Evolutionary conservation across 2,888 invertebrate species (phyloP), one percentile per base, ranked within the genome.

Genomic region (Drosophila antonietae): DNA sequence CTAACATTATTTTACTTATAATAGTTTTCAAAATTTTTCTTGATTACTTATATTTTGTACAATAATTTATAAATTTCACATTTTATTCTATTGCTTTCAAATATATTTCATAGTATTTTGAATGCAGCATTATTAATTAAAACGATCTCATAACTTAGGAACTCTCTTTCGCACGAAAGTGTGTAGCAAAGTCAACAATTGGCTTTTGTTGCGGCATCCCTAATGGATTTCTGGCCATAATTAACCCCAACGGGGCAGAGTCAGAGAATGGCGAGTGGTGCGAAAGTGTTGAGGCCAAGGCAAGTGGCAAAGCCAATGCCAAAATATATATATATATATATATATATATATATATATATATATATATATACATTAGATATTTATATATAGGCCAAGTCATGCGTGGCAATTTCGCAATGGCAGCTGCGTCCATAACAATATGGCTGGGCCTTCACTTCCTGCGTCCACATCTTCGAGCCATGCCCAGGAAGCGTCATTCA

Each of bases 201-300:
- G 55, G 62, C 61, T 46, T 68, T 69, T 69, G 58, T 61, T 63
- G 53, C 43, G 59, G 44, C 23, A 56, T 62, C 46, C 79, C 74
- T 88, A 84, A 84, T 84, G 84, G 87, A 74, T 84, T 79, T 79
- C 83, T 70, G 70, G 73, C 74, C 79, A 88, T 88, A 84, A 88
- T 88, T 88, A 84, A 83, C 84, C 81, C 81, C 72, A 49, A 41
- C 56, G 35, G 58, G 63, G 52, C 52, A 67, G 68, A 71, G 78
- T 74, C 75, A 64, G 62, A 35, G 51, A 2, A 20, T 51, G 14
- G 51, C 58, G 65, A 53, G 37, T 49, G 35, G 44, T 28, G 62
- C 18, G 43, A 85, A 82, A 78, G 88, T 85, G 83, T 82, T 83
- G 72, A 83, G 75, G 81, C 70, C 33, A 52, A 6, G 15, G 35